These are phyloP conservation scores for Vireo altiloquus DNA, from an alignment of 2,113 vertebrate species.

Conservation along the genomic window DNA sequence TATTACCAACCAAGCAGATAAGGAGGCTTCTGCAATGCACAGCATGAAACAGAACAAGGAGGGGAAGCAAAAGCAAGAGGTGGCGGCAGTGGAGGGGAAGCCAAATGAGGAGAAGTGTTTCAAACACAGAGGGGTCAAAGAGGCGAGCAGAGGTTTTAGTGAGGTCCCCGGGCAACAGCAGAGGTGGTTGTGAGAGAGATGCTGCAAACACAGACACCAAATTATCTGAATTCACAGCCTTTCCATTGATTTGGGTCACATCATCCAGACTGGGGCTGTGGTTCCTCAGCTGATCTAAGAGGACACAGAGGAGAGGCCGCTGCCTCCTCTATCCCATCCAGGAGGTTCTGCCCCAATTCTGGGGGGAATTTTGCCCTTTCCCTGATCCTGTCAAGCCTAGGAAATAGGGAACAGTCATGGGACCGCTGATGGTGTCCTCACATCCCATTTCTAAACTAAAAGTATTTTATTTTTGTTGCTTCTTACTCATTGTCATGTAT, in stretches of 20 bases:
- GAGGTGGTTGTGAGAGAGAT: not conserved
- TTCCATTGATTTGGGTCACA: too few relatives aligned
- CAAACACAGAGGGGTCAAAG: not conserved
- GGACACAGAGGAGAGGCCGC: not conserved
- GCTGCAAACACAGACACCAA: not conserved
- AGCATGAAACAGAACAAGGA: not conserved
- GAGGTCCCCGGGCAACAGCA: not conserved
- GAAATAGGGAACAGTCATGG: not conserved
- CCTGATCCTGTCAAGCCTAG: not conserved
- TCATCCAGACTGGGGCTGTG: fast-evolving
- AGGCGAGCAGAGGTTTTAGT: not conserved
- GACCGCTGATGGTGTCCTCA: not conserved
- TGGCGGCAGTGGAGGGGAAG: not conserved
- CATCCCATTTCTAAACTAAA: not conserved
- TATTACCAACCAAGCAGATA: not conserved
- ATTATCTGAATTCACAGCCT: not conserved
- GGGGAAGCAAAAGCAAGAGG: not conserved
- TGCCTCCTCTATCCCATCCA: not conserved
- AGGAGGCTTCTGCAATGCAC: not conserved
- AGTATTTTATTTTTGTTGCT: not conserved
- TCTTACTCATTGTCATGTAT: not conserved
- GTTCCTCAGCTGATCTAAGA: not conserved
- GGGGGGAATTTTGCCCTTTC: not conserved
- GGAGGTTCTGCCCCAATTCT: not conserved
- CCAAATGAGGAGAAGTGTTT: not conserved